A percentile compares a stretch with the other conserved stretches of the same genome.
Conservation (phyloP, 2,888 invertebrate genomes). For the Argyra leucocephala region DNA sequence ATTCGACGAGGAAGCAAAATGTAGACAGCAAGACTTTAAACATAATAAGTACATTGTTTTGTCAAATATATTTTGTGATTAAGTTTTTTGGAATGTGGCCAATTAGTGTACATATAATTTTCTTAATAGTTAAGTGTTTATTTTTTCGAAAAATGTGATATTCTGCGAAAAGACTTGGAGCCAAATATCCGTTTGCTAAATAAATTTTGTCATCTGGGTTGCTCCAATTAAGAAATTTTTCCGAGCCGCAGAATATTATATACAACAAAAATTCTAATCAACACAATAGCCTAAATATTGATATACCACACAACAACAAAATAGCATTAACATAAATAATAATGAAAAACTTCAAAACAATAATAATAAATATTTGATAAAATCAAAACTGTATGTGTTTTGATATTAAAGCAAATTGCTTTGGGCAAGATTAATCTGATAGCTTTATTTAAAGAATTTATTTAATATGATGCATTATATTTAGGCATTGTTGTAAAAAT, state of each 20-base stretch:
- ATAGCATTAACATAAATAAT: neutral
- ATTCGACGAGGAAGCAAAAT: too few relatives aligned
- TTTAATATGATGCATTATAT: neutral
- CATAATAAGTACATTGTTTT: too few relatives aligned
- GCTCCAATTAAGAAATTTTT: neutral
- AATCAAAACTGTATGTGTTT: neutral
- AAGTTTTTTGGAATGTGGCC: too few relatives aligned
- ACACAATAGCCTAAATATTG: neutral
- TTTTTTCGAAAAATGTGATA: too few relatives aligned
- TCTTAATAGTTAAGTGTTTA: too few relatives aligned
- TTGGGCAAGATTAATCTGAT: neutral
- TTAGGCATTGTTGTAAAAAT: neutral
- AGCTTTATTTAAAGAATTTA: slow-evolving; percentile 1
- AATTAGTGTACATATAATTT: too few relatives aligned
- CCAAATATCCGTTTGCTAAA: too few relatives aligned
- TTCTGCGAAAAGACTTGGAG: too few relatives aligned
- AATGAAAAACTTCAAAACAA: neutral
- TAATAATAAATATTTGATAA: neutral
- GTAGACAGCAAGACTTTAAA: too few relatives aligned
- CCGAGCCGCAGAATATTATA: neutral
- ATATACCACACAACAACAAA: neutral
- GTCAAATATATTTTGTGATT: too few relatives aligned
- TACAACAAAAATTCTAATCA: neutral
- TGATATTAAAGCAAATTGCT: neutral
- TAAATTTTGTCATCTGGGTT: too few relatives aligned